These are phyloP conservation scores for Frankliniella fusca DNA, from an alignment of 2,888 invertebrate species.

Conservation along the genomic window DNA sequence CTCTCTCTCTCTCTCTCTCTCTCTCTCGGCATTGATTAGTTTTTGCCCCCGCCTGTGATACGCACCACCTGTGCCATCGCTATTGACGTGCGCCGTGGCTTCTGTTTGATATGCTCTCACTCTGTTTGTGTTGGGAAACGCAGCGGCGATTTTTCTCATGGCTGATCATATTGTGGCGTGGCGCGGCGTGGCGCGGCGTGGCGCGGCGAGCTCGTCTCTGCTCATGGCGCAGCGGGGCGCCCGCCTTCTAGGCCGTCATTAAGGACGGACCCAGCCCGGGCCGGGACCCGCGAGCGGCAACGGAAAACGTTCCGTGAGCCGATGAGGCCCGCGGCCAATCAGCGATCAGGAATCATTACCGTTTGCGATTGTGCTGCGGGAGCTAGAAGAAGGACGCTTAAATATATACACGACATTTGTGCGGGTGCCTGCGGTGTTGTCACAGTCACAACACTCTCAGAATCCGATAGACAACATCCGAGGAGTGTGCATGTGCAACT, in stretches of 20 bases:
- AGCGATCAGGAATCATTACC: background rate
- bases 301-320: background rate
- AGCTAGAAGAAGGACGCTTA: too few species aligned
- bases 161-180: constrained; percentile 6
- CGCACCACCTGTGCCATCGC: constrained; percentile 10
- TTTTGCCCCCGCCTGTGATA: background rate
- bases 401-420: too few species aligned
- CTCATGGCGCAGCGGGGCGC: background rate
- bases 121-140: constrained; percentile 20
- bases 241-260: background rate
- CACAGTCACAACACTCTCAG: too few species aligned
- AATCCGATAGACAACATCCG: too few species aligned
- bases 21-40: background rate
- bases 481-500: too few species aligned
- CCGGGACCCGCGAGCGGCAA: too few species aligned
- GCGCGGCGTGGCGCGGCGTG: too few species aligned
- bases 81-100: background rate
- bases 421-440: too few species aligned
- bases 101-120: constrained; percentile 12
- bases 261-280: background rate
- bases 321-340: background rate
- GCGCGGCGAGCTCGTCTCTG: too few species aligned
- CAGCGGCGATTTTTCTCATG: constrained; percentile 9
- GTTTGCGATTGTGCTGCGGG: background rate
- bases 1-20: background rate